phyloP scores from a whole-genome alignment of 2,888 invertebrate genomes.

The Argyra leucocephala region DNA sequence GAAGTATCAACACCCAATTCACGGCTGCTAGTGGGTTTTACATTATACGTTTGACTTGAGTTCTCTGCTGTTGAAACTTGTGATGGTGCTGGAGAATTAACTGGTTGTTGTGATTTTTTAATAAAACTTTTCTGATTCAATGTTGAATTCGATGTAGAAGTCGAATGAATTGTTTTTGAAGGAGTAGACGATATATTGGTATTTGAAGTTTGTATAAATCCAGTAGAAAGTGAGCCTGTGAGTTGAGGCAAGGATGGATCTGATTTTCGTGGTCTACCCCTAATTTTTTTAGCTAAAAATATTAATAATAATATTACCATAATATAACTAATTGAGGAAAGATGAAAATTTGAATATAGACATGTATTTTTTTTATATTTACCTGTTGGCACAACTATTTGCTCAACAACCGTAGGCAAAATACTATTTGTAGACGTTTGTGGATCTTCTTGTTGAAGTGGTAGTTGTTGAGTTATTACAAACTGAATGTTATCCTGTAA shows the following conservation, averaged over 20 bases:
- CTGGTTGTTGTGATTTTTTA: neutral
- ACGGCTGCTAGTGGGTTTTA: neutral
- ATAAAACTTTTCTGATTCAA: neutral
- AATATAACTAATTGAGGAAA: neutral
- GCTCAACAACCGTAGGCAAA: neutral
- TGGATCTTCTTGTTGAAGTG: neutral
- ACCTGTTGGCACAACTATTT: no score
- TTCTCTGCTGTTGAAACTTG: neutral
- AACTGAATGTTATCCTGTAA: neutral
- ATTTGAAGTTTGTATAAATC: neutral
- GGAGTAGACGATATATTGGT: neutral
- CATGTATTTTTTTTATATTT: no score
- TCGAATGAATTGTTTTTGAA: neutral
- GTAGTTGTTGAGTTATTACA: neutral
- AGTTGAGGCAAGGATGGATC: neutral
- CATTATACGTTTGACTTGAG: neutral
- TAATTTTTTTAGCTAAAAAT: neutral
- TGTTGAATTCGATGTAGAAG: neutral
- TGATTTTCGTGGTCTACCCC: constrained; percentile 11
- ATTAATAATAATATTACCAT: neutral
- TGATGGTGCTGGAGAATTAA: neutral
- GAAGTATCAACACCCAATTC: neutral
- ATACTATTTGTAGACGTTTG: neutral
- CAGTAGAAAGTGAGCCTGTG: neutral
- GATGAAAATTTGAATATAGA: no score